phyloP scores from a whole-genome alignment of 2,113 vertebrate genomes.

The Pygoscelis antarcticus region DNA sequence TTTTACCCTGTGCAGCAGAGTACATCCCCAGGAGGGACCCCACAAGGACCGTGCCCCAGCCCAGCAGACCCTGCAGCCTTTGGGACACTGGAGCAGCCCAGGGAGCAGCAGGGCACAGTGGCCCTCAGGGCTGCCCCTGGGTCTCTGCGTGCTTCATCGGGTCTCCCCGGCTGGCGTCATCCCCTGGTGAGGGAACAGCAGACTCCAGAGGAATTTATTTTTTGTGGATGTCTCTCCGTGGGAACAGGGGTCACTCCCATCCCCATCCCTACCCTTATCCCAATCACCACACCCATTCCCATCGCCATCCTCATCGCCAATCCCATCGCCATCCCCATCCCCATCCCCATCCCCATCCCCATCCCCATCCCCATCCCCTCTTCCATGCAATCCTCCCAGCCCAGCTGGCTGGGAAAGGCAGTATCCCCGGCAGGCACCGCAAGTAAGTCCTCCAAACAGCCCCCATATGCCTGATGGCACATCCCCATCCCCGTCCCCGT shows the following conservation, averaged over 20 bases:
- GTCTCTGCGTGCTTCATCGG: accelerated
- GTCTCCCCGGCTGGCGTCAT: background rate
- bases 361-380: background rate
- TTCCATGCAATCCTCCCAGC: background rate
- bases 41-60: background rate
- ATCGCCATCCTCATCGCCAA: too few species aligned
- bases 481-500: background rate
- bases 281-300: background rate
- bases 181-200: background rate
- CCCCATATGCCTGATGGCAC: accelerated
- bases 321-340: too few species aligned
- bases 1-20: background rate
- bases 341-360: too few species aligned
- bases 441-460: background rate
- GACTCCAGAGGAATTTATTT: background rate
- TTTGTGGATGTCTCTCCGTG: background rate
- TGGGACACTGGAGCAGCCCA: background rate
- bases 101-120: background rate
- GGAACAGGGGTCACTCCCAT: background rate
- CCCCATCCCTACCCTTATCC: too few species aligned
- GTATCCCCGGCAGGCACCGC: background rate
- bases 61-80: background rate
- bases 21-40: background rate
- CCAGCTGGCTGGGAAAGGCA: background rate
- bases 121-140: accelerated